A percentile compares a stretch with the other conserved stretches of the same genome.
phyloP scores from a whole-genome alignment of 1,140 invertebrate genomes.

The Planococcus citri region DNA sequence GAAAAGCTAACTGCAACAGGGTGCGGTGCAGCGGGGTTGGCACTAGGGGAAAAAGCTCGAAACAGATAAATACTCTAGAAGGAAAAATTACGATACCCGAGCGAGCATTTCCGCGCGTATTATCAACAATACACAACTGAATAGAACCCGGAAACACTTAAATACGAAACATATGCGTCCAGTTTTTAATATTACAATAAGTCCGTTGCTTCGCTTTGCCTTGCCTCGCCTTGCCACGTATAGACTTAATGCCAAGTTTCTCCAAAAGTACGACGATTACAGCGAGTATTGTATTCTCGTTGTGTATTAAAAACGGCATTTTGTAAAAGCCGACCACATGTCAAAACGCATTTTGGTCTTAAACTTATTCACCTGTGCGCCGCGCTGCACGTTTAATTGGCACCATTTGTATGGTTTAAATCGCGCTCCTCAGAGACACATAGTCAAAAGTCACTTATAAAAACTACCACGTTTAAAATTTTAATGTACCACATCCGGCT shows the following conservation, averaged over 20 bases:
- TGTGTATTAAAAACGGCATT: background rate
- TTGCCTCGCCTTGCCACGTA: background rate
- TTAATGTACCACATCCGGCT: background rate
- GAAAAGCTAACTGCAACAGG: no score
- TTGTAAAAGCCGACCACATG: background rate
- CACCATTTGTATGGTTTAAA: background rate
- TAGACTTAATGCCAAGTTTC: background rate
- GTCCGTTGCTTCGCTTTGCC: no score
- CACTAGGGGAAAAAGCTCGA: no score
- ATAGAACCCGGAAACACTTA: background rate
- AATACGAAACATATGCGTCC: background rate
- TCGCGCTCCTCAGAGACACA: background rate
- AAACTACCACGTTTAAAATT: background rate
- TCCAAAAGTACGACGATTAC: no score
- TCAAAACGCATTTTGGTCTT: background rate
- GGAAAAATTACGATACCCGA: no score
- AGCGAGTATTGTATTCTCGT: no score
- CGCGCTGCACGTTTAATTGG: background rate
- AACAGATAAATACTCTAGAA: no score
- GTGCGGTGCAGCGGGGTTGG: no score
- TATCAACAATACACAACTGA: no score
- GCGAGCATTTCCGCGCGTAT: no score
- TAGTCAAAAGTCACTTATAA: background rate
- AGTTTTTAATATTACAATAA: constrained; percentile 4
- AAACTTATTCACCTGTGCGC: background rate